Base-by-base conservation (phyloP, 2,888 invertebrate genomes). In the Eupeodes latifasciatus region DNA sequence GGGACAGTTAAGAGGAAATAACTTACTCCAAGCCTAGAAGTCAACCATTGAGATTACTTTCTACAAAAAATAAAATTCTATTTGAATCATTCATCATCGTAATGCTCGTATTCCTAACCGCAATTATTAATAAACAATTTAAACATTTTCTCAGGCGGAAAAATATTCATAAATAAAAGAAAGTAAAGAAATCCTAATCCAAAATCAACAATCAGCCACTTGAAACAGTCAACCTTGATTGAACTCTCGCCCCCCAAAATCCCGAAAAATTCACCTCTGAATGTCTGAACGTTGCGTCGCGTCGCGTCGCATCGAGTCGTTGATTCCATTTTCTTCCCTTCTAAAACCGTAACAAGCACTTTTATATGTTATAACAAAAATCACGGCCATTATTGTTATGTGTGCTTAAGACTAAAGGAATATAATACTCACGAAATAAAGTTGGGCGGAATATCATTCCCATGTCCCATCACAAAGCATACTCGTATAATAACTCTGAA, bases 331-430 rank as follows among this genome's bases (percentile, higher is more conserved):
- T 59, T 36, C 59, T 59, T n/a, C 59, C 66, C 12, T 40, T 14
- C 59, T 59, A 53, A 10, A 47, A 76, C 19, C 49, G 44, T 62
- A 47, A 49, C 61, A 83, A 71, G 19, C 53, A 57, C 55, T 76
- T 59, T 59, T 59, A 6, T 59, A 40, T 40, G 49, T 59, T 59
- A 19, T 53, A 61, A 59, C 59, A 62, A 69, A 85, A 85, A 85
- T 85, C 88, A 85, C 72, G 55, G 53, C 81, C 74, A 75, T 85
- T 81, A 81, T 85, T 77, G 81, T 51, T 72, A 81, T 75, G 81
- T 75, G 81, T 75, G 67, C 76, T 76, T 71, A 77, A 85, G 47
- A 78, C 78, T 81, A 53, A 81, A 75, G 81, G 81, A 88, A 85
- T 66, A 88, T 66, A 85, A 85, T 85, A 85, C 76, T 76, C 62